Base-by-base conservation (phyloP, 2,888 invertebrate species). In the Andrena marginata region DNA sequence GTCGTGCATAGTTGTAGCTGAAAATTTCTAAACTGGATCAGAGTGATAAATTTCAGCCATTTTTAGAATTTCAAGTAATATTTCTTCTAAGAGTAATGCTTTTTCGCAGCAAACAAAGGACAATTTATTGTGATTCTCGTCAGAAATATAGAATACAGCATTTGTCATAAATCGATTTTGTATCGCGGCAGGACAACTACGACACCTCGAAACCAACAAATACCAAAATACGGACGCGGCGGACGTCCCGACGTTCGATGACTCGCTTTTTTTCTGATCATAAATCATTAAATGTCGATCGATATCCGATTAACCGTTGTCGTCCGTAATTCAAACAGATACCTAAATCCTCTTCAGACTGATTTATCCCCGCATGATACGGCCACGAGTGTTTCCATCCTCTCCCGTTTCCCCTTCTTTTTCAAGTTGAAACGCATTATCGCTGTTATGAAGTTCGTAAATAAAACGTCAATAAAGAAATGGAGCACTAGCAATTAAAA, bases 231-330 rank as follows among this genome's bases (percentile, higher is more conserved):
- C 10, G 3, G 23, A 33, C 31, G 10, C 16, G 23, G 26, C 29
- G 26, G 29, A 20, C 31, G 49, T 29, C 63, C n/a, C 8, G 13
- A 23, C 33, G 59, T 72, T 51, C 54, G 71, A 77, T 77, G 71
- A 84, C 59, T 79, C 65, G 51, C 23, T 23, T 70, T 77, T 73
- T 70, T 65, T 42, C 26, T 23, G 59, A 54, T 35, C 75, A 23
- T 74, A 80, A 77, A 77, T 80, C 77, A 80, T 67, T 42, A 26
- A 48, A 64, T 72, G 49, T 67, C 72, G 68, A 74, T 82, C 72
- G 73, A 59, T 72, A 71, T 64, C 68, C 72, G 75, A 71, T 81
- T 81, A 79, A 56, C 63, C 54, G 71, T 65, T 49, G 54, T 63
- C 69, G 70, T 54, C 29, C 69, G 74, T 75, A 74, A 80, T 63